Conservation (phyloP, 2,888 invertebrate genomes). For the Pyrgus malvae region DNA sequence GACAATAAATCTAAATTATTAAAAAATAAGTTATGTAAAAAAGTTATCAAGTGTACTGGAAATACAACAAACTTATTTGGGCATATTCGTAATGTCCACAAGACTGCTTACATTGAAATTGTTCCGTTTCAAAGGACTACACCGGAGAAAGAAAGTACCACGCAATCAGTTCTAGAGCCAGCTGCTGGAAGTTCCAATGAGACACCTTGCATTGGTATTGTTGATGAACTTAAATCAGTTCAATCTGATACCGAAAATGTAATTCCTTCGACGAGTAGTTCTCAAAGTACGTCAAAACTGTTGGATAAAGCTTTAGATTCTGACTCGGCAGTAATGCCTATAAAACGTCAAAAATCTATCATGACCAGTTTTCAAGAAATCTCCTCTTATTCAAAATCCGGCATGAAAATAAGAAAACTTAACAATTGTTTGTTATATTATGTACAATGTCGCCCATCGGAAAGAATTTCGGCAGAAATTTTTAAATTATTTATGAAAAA, state of each 20-base stretch:
- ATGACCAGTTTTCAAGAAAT: no score
- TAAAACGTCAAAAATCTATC: no score
- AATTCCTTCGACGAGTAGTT: no score
- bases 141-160: not conserved
- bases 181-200: not conserved
- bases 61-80: not conserved
- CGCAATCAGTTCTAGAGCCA: not conserved
- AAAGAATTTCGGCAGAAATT: not conserved
- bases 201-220: no score
- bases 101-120: not conserved
- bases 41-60: not conserved
- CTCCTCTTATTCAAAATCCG: not conserved
- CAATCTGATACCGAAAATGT: no score
- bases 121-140: not conserved
- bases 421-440: not conserved
- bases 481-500: no score
- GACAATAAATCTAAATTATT: no score
- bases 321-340: no score
- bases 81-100: not conserved
- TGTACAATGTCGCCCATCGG: not conserved
- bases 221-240: no score
- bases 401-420: not conserved
- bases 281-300: no score
- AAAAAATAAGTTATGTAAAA: not conserved
- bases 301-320: no score